A percentile compares a stretch with the other conserved stretches of the same genome.
Conservation (phyloP, 2,113 vertebrate genomes). For the Hypocryptadius cinnamomeus region DNA sequence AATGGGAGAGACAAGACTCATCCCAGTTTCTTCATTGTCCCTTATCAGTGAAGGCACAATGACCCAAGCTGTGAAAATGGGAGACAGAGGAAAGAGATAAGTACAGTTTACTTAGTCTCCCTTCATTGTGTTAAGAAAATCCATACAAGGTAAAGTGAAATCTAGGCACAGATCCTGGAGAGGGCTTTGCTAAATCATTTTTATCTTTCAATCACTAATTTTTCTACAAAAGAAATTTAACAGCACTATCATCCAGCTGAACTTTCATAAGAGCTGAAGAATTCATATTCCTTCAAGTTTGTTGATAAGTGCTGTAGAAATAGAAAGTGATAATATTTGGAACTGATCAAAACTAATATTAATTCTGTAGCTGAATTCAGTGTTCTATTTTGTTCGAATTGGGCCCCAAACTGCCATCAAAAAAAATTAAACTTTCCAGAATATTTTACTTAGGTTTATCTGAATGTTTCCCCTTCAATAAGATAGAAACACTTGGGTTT, state of each 20-base stretch:
- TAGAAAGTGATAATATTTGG: not conserved
- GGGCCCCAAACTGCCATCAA: not conserved
- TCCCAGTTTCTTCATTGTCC: not conserved
- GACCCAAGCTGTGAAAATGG: not conserved
- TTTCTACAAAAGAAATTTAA: not conserved
- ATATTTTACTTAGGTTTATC: not conserved
- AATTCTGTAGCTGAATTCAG: not conserved
- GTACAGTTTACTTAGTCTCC: not conserved
- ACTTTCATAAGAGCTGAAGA: not conserved
- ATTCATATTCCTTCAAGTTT: not conserved
- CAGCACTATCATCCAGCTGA: not conserved
- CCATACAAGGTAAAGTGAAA: not conserved
- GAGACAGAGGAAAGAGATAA: not conserved
- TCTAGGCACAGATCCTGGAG: not conserved
- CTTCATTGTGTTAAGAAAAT: not conserved
- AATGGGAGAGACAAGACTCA: not conserved
- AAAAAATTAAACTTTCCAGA: not conserved
- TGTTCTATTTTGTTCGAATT: not conserved
- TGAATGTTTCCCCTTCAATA: not conserved
- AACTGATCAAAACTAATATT: not conserved
- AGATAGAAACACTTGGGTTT: not conserved
- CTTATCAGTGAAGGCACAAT: not conserved
- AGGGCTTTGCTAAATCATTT: not conserved
- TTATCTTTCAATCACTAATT: not conserved
- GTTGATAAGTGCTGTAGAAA: not conserved